phyloP scores from a whole-genome alignment of 2,113 vertebrate species.

The Narcine bancroftii region DNA sequence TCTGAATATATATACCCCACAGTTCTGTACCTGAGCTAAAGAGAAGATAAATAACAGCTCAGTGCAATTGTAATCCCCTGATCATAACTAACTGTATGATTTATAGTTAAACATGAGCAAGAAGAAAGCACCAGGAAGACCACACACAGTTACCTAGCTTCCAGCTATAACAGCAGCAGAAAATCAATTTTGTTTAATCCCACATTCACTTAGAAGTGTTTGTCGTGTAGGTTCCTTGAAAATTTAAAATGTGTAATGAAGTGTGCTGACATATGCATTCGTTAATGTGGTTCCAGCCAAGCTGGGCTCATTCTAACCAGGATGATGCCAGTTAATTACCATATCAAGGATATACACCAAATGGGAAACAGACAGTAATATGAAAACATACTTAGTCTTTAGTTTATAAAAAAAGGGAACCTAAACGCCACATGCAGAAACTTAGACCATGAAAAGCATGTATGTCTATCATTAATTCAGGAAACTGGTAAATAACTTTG shows the following conservation, averaged over 20 bases:
- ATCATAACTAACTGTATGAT: slow-evolving; percentile 67
- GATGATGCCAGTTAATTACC: slow-evolving; percentile 33
- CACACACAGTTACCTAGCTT: slow-evolving; percentile 55
- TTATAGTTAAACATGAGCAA: slow-evolving; percentile 71
- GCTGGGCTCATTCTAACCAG: slow-evolving; percentile 27
- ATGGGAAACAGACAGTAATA: slow-evolving; percentile 24
- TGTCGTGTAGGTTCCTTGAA: slow-evolving; percentile 21
- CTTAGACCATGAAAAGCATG: background rate
- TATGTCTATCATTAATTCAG: background rate
- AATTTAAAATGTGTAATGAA: slow-evolving; percentile 35
- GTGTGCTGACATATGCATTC: slow-evolving; percentile 21
- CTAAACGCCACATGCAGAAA: background rate
- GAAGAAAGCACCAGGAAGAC: slow-evolving; percentile 61
- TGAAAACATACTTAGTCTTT: background rate
- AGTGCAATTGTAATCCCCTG: slow-evolving; percentile 56
- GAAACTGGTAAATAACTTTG: background rate
- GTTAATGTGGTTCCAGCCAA: slow-evolving; percentile 27
- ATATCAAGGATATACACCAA: slow-evolving; percentile 30
- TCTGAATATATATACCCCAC: slow-evolving; percentile 73
- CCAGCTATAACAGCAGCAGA: slow-evolving; percentile 27
- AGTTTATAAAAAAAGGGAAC: background rate
- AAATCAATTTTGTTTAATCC: slow-evolving; percentile 36
- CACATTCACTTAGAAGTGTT: slow-evolving; percentile 32
- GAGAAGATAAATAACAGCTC: slow-evolving; percentile 66
- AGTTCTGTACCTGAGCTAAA: slow-evolving; percentile 69